Evolutionary conservation across 2,113 vertebrate genomes (phyloP), one percentile per base, ranked within the genome.

Genomic region (Mesembrinibis cayennensis): DNA sequence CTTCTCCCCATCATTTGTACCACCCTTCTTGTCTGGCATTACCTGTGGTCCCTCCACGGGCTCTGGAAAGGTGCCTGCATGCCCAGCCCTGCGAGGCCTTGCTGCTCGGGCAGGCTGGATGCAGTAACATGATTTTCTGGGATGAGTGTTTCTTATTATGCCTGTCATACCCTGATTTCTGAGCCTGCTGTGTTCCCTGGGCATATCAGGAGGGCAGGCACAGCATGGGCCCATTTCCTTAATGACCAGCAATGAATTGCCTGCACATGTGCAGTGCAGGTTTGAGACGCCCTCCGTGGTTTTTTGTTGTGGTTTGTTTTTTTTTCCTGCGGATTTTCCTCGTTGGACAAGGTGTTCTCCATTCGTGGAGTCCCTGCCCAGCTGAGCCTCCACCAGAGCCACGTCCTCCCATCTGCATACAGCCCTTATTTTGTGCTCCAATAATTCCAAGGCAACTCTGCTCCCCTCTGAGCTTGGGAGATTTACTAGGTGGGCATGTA

Each of bases 401-500:
- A 6, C 26, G 10, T 66, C 42, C 73, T 95, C 58, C 91, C 93
- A 82, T 94, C 94, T 89, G 89, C 93, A 59, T 76, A 70, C 82
- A 85, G 87, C 82, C 67, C 80, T 95, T 94, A 86, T 97, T 97
- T 97, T 96, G 97, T 96, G 96, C 97, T 97, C 96, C 94, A 97
- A 26, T 97, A 95, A 97, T 95, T 96, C 52, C 83, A 52, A 95
- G 52, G 87, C 90, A 86, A 45, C 49, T 90, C 67, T 52, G 65
- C 58, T 90, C 47, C 76, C 55, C 53, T 74, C 73, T 74, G 56
- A 77, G 92, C 83, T 26, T 49, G 56, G 55, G 66, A 80, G 70
- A 53, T 77, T 53, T 44, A 36, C 89, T 3, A 42, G 67, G 40
- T 87, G 84, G 71, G 70, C 82, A 81, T 1, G 70, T 49, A 34